Percentiles rank a stretch among this genome's conserved stretches.
phyloP scores from a whole-genome alignment of 2,888 invertebrate genomes.

The Boloria euphrosyne region DNA sequence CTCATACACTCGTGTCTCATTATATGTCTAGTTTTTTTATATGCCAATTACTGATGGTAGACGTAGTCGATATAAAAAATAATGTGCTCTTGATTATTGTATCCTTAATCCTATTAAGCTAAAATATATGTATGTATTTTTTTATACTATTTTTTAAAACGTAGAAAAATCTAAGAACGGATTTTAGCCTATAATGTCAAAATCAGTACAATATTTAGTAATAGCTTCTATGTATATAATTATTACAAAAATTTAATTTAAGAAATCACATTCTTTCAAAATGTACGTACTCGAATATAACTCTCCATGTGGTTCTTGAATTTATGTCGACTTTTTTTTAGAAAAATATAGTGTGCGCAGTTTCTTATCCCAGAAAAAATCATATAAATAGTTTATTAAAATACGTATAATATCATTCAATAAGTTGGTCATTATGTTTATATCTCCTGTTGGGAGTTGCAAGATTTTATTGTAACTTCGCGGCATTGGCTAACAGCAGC shows the following conservation, averaged over 20 bases:
- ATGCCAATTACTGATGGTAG: background rate
- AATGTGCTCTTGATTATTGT: too few relatives aligned
- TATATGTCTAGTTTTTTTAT: background rate
- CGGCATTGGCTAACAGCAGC: slow-evolving; percentile 27
- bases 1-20: slow-evolving; percentile 10
- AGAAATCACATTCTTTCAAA: too few relatives aligned
- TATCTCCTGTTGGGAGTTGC: slow-evolving; percentile 23
- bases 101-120: too few relatives aligned
- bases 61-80: too few relatives aligned
- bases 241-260: too few relatives aligned
- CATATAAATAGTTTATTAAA: slow-evolving; percentile 35
- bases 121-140: too few relatives aligned
- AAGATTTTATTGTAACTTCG: slow-evolving; percentile 24
- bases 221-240: too few relatives aligned
- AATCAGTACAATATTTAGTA: too few relatives aligned
- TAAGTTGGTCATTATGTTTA: slow-evolving; percentile 30
- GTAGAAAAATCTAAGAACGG: too few relatives aligned
- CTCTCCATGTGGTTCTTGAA: background rate
- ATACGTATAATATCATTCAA: slow-evolving; percentile 35
- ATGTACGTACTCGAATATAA: too few relatives aligned
- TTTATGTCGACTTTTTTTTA: background rate
- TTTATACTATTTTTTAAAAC: too few relatives aligned
- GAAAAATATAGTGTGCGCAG: slow-evolving; percentile 14
- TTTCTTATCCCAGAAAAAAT: slow-evolving; percentile 25
- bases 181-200: too few relatives aligned